Conservation (phyloP, 1,140 invertebrate species). For the Drosophila funebris region DNA sequence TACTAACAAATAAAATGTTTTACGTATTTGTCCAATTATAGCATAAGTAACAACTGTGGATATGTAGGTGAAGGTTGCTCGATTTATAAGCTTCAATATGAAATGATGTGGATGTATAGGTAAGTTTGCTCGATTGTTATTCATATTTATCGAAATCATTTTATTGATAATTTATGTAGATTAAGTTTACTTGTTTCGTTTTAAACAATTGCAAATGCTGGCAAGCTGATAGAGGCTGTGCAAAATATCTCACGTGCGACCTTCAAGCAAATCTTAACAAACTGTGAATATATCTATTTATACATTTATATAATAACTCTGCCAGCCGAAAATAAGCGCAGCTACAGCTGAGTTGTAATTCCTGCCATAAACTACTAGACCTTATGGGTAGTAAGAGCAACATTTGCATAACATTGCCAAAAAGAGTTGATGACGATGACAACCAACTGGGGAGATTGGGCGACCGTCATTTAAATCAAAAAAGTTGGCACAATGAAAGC, state of each 20-base stretch:
- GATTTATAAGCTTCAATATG: too few relatives aligned
- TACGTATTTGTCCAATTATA: too few relatives aligned
- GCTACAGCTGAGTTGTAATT: constrained; percentile 56
- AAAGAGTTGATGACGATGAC: constrained; percentile 69
- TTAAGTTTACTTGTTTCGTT: neutral
- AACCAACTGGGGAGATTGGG: neutral
- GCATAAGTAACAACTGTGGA: too few relatives aligned
- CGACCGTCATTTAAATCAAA: constrained; percentile 57
- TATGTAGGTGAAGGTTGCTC: neutral
- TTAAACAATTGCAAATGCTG: constrained; percentile 1
- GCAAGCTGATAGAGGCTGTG: neutral
- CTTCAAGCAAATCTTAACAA: constrained; percentile 12
- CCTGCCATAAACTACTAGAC: constrained; percentile 57
- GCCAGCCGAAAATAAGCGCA: constrained; percentile 56
- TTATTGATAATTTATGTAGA: neutral
- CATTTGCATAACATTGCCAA: constrained; percentile 74
- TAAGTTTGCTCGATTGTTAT: neutral
- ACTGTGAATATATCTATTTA: constrained; percentile 8
- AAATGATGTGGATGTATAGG: neutral
- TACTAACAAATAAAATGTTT: too few relatives aligned
- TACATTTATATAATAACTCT: constrained; percentile 23
- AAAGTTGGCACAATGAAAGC: constrained; percentile 53
- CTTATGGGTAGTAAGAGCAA: constrained; percentile 51
- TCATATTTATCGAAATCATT: neutral
- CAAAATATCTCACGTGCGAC: constrained; percentile 3